A percentile compares a stretch with the other conserved stretches of the same genome.
Evolutionary conservation across 2,797 vertebrate species (phyloP).

Genomic region (Phoeniculus purpureus): DNA sequence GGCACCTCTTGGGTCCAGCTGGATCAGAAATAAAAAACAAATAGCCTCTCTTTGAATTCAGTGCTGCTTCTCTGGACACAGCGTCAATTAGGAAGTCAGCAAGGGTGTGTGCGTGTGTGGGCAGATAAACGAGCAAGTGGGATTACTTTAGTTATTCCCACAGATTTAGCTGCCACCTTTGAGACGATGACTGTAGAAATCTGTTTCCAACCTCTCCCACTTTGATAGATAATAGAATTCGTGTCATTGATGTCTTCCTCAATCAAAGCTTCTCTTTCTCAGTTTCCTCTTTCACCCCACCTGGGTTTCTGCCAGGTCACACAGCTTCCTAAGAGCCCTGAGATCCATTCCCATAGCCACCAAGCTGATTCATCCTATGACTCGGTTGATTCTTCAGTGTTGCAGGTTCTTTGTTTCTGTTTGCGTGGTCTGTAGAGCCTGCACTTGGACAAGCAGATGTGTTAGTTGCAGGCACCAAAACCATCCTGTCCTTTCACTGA

Average conservation of each 20-base stretch:
- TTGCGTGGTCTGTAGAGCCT: not conserved
- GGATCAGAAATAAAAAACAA: conserved; percentile 42
- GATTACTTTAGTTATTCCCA: conserved; percentile 32
- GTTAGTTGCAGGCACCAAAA: not conserved
- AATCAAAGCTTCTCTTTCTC: conserved; percentile 7
- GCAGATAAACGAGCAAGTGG: conserved; percentile 17
- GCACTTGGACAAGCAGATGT: not conserved
- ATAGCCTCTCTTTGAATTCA: conserved; percentile 44
- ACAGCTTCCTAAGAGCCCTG: conserved; percentile 19
- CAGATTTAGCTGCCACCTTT: conserved; percentile 38
- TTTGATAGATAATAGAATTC: not conserved
- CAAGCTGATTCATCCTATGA: conserved; percentile 45
- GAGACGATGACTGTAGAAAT: conserved; percentile 10
- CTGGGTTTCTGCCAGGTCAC: conserved; percentile 33
- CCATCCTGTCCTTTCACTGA: not conserved
- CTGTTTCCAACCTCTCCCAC: conserved; percentile 37
- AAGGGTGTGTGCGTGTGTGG: conserved; percentile 42
- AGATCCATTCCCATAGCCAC: conserved; percentile 42
- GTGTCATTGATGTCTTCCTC: conserved; percentile 16
- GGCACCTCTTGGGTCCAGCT: conserved; percentile 50
- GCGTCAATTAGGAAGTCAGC: conserved; percentile 25
- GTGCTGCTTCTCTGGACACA: conserved; percentile 13
- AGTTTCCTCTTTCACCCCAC: not conserved
- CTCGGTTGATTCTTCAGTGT: not conserved
- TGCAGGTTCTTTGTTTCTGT: conserved; percentile 9